Base-by-base conservation (phyloP, 1,140 invertebrate genomes). In the Aphaenogaster ashmeadi region DNA sequence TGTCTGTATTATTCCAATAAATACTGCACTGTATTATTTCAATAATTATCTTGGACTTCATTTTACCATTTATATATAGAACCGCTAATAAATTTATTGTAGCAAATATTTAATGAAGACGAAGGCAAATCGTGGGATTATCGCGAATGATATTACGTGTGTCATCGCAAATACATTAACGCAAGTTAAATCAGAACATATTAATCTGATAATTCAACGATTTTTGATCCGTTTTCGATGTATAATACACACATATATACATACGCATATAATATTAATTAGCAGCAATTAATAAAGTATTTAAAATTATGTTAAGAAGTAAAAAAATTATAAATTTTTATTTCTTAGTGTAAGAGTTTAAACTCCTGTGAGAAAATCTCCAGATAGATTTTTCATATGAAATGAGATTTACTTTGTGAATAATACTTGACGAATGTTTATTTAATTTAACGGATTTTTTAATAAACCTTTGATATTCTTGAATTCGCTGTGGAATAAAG, bases 31-130 rank as follows among this genome's bases (percentile, higher is more conserved):
- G 44, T 41, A 50, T 52, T 67, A 41, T 38, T 67, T 56, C 13
- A 47, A 75, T 84, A 21, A 84, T 84, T 74, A 84, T 84, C 15
- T 74, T 38, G 8, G 15, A 74, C 54, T 62, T 74, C 9, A 52
- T 84, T 60, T 60, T 50, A 6, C 41, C 13, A 50, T 44, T 56
- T 72, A 62, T 36, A 41, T 21, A 33, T 47, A n/a, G 80, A 47
- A 74, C 7, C 7, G 15, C 27, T 60, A 58, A 75, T 74, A 74
- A 52, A 72, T 83, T 58, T 21, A 83, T 83, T 18, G 27, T 13
- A 50, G 27, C 27, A 75, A 60, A 74, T 84, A 74, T 84, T 84
- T 75, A 62, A 84, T 15, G 33, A 50, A 41, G 13, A 38, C 47
- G 27, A 21, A 60, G 47, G 11, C 11, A 7, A 18, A 27, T 72